Evolutionary conservation across 2,797 vertebrate species (phyloP), one percentile per base, ranked within the genome.

Genomic region (Crenichthys baileyi): DNA sequence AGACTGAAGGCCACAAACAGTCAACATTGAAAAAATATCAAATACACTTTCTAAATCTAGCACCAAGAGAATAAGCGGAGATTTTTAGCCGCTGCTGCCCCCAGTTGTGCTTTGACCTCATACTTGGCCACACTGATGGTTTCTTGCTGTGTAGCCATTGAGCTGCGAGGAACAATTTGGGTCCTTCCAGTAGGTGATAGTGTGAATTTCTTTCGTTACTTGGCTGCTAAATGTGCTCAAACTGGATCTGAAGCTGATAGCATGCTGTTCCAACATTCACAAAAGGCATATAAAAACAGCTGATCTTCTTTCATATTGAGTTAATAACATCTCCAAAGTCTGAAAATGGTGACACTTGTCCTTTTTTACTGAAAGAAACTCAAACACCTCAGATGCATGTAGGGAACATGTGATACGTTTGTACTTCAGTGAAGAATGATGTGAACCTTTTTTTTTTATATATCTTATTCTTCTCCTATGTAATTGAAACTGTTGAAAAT

Each of bases 251-350:
- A 79, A 70, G 39, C 78, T 51, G 3, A 41, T 36, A 53, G n/a
- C 1, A 0, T 11, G 1, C 58, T 73, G 22, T 72, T 75, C 48
- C 46, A 26, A 11, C 2, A 55, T 26, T 46, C 31, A 84, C 83
- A 81, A 85, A 88, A 50, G 55, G 15, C 41, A 56, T 60, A 58
- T 16, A 72, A 61, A 48, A 63, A 22, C 8, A 41, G 26, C 29
- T 7, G 11, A 53, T 84, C 55, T 78, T 85, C 87, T 79, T 85
- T 77, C 41, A 58, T 73, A 67, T 73, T 36, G 12, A 18, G 7
- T 72, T 70, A 75, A 81, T 44, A 70, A 50, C 22, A 77, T 4
- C 22, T 31, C n/a, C 68, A 76, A 67, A 46, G 70, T 61, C 41
- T 39, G 70, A 85, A 58, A 71, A 39, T 60, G 24, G 61, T 46